Evolutionary conservation across 2,888 invertebrate genomes (phyloP), one percentile per base, ranked within the genome.

Genomic region (Ariolimax columbianus): DNA sequence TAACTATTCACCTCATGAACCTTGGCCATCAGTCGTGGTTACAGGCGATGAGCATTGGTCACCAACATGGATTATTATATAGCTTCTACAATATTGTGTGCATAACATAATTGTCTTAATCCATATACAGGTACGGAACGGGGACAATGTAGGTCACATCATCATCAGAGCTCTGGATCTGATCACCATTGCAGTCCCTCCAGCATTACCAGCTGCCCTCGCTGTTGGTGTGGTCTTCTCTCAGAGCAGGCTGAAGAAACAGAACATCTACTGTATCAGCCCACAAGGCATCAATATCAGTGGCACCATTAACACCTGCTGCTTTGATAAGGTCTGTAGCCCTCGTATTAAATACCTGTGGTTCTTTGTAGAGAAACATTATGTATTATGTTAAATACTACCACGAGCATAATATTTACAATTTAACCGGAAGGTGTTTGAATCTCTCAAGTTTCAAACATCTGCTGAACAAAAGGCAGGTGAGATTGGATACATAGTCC

Each of bases 221-320:
- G 93, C 94, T n/a, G 93, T 94, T 23, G 94, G 94, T 17, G 91
- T 93, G 19, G 92, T 94, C 77, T 94, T 94, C 87, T 94, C 94
- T 36, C 94, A 94, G 89, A 88, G 86, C 17, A 89, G 94, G 9
- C 90, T 94, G 77, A 93, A 92, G 88, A 88, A 87, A n/a, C 82
- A 86, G 9, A 81, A 87, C 6, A 92, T 94, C 73, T 94, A 91
- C 90, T 94, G 94, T 86, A 94, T 94, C 87, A 93, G 92, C 87
- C 94, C 94, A 0, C 86, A 91, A 36, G 89, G 91, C 81, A 94
- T 94, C 88, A 94, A 94, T 89, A 89, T 93, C 40, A 92, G 93
- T 88, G 94, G 94, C 11, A 91, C 92, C 68, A 89, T 94, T 19
- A 93, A 94, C 88, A 91, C 91, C 73, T 92, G 94, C 87, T 94